Conservation (phyloP, 2,113 vertebrate species). For the Megaleporinus macrocephalus region DNA sequence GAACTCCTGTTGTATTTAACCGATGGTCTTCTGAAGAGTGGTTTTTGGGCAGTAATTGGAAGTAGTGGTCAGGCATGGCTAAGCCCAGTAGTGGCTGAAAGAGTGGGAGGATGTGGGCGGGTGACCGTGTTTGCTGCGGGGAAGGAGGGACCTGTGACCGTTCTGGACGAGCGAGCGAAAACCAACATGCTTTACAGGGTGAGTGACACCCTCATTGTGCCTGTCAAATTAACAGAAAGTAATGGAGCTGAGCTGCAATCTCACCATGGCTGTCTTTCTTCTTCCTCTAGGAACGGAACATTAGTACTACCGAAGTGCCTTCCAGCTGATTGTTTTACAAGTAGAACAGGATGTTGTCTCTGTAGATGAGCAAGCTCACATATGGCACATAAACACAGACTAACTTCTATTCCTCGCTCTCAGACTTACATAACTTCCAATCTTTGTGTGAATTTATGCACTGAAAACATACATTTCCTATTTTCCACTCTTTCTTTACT, state of each 20-base stretch:
- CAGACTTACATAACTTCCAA: no score
- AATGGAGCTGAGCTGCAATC: slow-evolving; percentile 63
- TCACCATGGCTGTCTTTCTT: slow-evolving; percentile 17
- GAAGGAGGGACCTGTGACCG: slow-evolving; percentile 84
- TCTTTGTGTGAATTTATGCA: no score
- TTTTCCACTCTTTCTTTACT: no score
- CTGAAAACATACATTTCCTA: no score
- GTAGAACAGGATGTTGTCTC: neutral
- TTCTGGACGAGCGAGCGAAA: slow-evolving; percentile 87
- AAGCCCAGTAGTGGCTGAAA: neutral
- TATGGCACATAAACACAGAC: no score
- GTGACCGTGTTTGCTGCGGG: slow-evolving; percentile 62
- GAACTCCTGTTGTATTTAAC: neutral
- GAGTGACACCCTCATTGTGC: slow-evolving; percentile 72
- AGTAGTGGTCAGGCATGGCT: neutral
- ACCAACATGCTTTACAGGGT: slow-evolving; percentile 86
- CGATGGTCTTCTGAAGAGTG: neutral
- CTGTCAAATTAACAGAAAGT: slow-evolving; percentile 78
- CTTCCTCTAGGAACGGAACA: slow-evolving; percentile 17
- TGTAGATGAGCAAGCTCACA: no score
- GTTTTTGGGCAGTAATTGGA: neutral
- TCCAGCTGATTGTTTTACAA: neutral
- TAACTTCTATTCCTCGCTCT: no score
- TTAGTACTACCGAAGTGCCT: neutral
- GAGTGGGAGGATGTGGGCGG: slow-evolving; percentile 64